Evolutionary conservation across 2,113 vertebrate species (phyloP).

Genomic region (Ceyx margarethae): DNA sequence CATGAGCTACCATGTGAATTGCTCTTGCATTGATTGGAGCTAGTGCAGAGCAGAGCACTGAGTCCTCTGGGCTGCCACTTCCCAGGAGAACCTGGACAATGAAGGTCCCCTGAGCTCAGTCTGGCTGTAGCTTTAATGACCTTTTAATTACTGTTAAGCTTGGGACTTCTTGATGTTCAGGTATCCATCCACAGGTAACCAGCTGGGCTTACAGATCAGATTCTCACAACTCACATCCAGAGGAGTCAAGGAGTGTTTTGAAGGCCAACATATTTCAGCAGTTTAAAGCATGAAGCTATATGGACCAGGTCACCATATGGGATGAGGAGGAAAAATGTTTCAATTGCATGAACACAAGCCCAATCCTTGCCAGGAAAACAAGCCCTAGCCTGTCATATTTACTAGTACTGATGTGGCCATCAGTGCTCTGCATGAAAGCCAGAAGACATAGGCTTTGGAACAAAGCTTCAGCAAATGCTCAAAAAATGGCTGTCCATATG

Average conservation of each 20-base stretch:
- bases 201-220: fast-evolving
- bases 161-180: neutral
- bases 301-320: neutral
- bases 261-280: neutral
- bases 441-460: neutral
- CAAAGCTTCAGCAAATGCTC: neutral
- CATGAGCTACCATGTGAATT: neutral
- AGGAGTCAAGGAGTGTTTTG: neutral
- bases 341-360: neutral
- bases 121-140: neutral
- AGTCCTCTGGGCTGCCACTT: neutral
- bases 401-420: neutral
- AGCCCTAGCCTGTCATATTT: neutral
- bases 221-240: neutral
- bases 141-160: neutral
- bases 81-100: neutral
- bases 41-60: neutral
- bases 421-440: neutral
- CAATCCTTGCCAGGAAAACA: neutral
- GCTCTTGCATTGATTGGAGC: neutral
- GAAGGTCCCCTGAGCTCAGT: neutral
- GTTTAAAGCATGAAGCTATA: neutral
- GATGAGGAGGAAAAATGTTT: neutral
- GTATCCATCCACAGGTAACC: neutral
- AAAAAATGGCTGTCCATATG: neutral